These are phyloP conservation scores for Crenichthys baileyi DNA, from an alignment of 2,797 vertebrate genomes.

Conservation along the genomic window DNA sequence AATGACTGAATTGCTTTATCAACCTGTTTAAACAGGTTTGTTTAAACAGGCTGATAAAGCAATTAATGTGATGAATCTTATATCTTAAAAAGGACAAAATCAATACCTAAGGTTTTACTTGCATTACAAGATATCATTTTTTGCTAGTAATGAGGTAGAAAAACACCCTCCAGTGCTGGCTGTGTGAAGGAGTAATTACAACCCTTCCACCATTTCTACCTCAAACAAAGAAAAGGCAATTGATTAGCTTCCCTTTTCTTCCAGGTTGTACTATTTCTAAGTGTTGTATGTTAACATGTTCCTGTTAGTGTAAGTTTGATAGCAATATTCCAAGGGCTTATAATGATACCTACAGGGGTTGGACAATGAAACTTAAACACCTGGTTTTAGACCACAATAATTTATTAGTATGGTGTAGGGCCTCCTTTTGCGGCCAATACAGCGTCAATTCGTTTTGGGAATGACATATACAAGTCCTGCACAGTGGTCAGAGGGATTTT, in stretches of 20 bases:
- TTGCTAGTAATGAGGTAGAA: neutral
- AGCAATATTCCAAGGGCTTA: conserved; percentile 6
- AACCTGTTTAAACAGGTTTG: no score
- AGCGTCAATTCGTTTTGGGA: no score
- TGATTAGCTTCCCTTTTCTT: neutral
- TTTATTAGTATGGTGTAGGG: no score
- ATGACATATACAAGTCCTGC: no score
- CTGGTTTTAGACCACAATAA: no score
- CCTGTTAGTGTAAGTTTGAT: conserved; percentile 11
- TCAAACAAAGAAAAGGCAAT: neutral
- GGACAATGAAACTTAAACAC: no score
- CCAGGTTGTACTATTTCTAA: neutral
- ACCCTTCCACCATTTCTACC: neutral
- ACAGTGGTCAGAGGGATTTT: no score
- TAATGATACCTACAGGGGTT: neutral
- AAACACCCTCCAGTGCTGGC: neutral
- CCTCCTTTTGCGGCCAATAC: no score
- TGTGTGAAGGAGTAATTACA: neutral
- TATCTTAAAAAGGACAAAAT: neutral
- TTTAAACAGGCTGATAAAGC: neutral
- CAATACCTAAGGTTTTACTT: neutral
- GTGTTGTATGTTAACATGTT: conserved; percentile 1
- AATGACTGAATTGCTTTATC: no score
- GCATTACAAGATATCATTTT: neutral
- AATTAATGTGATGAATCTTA: neutral